Percentiles rank a stretch among this genome's conserved stretches.
Evolutionary conservation across 2,797 vertebrate species (phyloP).

Genomic region (Malacoctenus gilli): DNA sequence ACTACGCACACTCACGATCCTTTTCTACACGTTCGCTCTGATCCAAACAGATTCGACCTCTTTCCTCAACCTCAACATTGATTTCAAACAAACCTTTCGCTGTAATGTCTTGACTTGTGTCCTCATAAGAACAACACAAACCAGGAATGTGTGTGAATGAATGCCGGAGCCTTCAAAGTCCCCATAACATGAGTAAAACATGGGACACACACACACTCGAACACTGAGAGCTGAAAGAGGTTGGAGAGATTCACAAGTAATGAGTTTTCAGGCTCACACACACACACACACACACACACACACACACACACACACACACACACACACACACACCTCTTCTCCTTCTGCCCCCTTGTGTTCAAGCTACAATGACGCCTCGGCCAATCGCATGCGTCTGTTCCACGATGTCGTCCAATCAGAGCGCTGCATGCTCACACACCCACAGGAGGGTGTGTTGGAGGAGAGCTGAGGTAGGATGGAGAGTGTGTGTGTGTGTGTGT

Average conservation of each 20-base stretch:
- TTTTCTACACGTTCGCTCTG: too few species aligned
- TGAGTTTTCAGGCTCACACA: conserved; percentile 37
- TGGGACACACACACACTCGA: conserved; percentile 9
- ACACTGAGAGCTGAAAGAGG: conserved; percentile 34
- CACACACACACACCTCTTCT: conserved; percentile 1
- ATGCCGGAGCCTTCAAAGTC: too few species aligned
- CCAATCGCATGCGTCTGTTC: conserved; percentile 52
- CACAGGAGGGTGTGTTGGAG: conserved; percentile 52
- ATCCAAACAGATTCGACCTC: too few species aligned
- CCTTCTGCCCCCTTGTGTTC: conserved; percentile 17
- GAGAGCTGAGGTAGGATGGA: conserved; percentile 45
- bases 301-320: not conserved
- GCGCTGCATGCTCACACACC: conserved; percentile 63
- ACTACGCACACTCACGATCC: too few species aligned
- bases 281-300: too few species aligned
- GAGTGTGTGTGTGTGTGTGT: conserved; percentile 29
- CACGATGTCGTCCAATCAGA: conserved; percentile 59
- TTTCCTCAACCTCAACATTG: too few species aligned
- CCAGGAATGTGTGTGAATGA: too few species aligned
- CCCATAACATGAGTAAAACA: too few species aligned
- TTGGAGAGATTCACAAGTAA: conserved; percentile 19
- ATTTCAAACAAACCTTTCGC: too few species aligned
- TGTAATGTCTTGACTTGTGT: too few species aligned
- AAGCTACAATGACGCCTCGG: conserved; percentile 21
- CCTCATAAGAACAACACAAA: too few species aligned